Evolutionary conservation across 2,113 vertebrate genomes (phyloP).

Genomic region (Struthidea cinerea): DNA sequence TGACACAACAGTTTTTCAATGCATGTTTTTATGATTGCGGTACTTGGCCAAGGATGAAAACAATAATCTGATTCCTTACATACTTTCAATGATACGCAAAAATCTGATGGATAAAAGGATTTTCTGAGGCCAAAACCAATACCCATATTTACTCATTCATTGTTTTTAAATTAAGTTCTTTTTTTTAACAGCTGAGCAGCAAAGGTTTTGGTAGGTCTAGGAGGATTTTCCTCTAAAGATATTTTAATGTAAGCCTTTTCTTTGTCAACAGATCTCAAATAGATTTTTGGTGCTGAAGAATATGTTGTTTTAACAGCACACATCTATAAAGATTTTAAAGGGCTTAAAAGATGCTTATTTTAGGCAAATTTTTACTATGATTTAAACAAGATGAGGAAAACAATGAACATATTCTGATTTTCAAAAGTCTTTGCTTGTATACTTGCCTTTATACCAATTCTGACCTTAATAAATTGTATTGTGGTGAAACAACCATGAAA

Average conservation of each 20-base stretch:
- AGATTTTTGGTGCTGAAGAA: not conserved
- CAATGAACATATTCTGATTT: not conserved
- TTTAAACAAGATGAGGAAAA: not conserved
- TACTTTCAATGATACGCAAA: conserved; percentile 13
- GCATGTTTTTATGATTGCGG: not conserved
- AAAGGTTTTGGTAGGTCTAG: not conserved
- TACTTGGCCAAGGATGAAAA: conserved; percentile 76
- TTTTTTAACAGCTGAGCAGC: not conserved
- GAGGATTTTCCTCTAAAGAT: not conserved
- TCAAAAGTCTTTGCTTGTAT: not conserved
- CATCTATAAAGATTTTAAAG: not conserved
- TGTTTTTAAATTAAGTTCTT: not conserved
- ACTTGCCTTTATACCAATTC: not conserved
- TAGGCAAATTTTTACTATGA: not conserved
- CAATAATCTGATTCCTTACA: conserved; percentile 60
- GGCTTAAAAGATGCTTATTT: not conserved
- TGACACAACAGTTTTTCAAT: not conserved
- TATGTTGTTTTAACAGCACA: not conserved
- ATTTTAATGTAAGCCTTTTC: not conserved
- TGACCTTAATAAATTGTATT: not conserved
- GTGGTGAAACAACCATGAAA: not conserved
- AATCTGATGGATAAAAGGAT: conserved; percentile 78
- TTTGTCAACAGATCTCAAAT: not conserved
- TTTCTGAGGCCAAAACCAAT: conserved; percentile 76
- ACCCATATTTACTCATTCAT: not conserved